Conservation (phyloP, 2,888 invertebrate species). For the Matsumyia berberina region DNA sequence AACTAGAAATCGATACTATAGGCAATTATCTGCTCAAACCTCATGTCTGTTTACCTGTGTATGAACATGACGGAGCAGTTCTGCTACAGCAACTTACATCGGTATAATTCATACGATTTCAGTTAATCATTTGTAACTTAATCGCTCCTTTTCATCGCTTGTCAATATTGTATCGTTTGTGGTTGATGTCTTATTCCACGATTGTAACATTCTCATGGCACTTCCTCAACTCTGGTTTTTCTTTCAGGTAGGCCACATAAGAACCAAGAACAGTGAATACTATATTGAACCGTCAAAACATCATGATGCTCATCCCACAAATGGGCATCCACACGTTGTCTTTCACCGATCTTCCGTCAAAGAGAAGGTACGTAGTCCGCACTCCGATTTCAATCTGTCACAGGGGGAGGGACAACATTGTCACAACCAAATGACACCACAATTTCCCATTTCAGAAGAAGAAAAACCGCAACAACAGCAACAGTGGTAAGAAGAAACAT, state of each 20-base stretch:
- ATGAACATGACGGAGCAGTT: not conserved
- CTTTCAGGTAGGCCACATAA: conserved; percentile 88
- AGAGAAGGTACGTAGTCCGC: conserved; percentile 80
- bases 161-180: conserved; percentile 17
- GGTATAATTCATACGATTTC: conserved; percentile 27
- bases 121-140: conserved; percentile 27
- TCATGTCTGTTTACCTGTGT: not conserved
- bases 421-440: conserved; percentile 16
- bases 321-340: conserved; percentile 88
- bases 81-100: not conserved
- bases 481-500: conserved; percentile 83
- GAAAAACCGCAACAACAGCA: conserved; percentile 83
- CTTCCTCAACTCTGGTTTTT: conserved; percentile 10
- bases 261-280: conserved; percentile 88
- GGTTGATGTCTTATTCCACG: conserved; percentile 55
- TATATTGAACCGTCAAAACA: conserved; percentile 90
- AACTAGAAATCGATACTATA: conserved; percentile 2
- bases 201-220: conserved; percentile 9
- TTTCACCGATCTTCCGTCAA: conserved; percentile 88
- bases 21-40: too few species aligned
- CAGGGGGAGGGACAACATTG: too few species aligned
- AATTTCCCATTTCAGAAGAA: conserved; percentile 78
- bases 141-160: not conserved
- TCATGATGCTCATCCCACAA: conserved; percentile 82
- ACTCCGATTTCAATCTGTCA: conserved; percentile 38